These are phyloP conservation scores for Pandemis cinnamomeana DNA, from an alignment of 2,888 invertebrate genomes.

Conservation along the genomic window DNA sequence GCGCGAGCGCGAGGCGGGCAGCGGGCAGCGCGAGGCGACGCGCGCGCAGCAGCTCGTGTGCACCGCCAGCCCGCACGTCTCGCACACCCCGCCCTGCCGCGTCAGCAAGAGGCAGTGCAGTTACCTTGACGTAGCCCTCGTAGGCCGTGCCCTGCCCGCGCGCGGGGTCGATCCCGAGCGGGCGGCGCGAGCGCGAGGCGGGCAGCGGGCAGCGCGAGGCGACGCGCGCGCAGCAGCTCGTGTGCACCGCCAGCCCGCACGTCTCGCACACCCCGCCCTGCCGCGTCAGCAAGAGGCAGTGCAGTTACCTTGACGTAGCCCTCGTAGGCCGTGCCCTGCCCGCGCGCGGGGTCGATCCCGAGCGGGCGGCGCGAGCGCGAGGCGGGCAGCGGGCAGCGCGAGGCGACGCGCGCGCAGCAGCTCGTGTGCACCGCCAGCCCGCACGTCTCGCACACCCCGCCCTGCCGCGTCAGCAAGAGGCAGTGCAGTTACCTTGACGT, in stretches of 20 bases:
- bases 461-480: slow-evolving; percentile 96
- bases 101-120: no score
- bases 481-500: slow-evolving; percentile 19
- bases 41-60: slow-evolving; percentile 98
- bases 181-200: slow-evolving; percentile 94
- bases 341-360: slow-evolving; percentile 96
- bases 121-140: slow-evolving; percentile 25
- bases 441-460: slow-evolving; percentile 97
- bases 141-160: slow-evolving; percentile 92
- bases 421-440: slow-evolving; percentile 98
- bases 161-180: slow-evolving; percentile 96
- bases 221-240: slow-evolving; percentile 96
- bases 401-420: slow-evolving; percentile 96
- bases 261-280: slow-evolving; percentile 98
- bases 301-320: slow-evolving; percentile 21
- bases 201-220: slow-evolving; percentile 97
- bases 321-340: slow-evolving; percentile 88
- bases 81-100: slow-evolving; percentile 98
- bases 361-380: slow-evolving; percentile 95
- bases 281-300: slow-evolving; percentile 93
- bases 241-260: slow-evolving; percentile 98
- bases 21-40: slow-evolving; percentile 96
- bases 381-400: slow-evolving; percentile 95
- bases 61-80: slow-evolving; percentile 97
- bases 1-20: slow-evolving; percentile 94